Conservation (phyloP, 2,888 invertebrate species). For the Thereva nobilitata region DNA sequence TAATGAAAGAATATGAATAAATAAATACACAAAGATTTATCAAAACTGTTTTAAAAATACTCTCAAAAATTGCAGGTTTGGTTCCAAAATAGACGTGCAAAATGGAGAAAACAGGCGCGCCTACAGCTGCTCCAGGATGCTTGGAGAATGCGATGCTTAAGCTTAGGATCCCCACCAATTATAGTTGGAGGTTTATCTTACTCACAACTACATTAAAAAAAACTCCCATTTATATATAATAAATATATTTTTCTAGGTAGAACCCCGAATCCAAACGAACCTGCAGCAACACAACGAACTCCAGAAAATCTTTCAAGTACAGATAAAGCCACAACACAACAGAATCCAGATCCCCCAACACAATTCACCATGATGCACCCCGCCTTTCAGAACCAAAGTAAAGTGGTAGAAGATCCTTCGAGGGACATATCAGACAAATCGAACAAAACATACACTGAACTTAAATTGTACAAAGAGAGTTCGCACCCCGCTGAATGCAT, state of each 20-base stretch:
- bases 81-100: conserved; percentile 90
- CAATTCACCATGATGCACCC: conserved; percentile 57
- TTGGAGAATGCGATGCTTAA: conserved; percentile 87
- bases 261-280: conserved; percentile 22
- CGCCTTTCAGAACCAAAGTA: conserved; percentile 51
- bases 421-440: conserved; percentile 39
- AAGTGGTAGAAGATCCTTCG: conserved; percentile 11
- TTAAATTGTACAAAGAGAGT: conserved; percentile 55
- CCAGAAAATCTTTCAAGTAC: conserved; percentile 53
- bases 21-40: no score
- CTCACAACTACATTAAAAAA: background rate
- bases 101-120: conserved; percentile 88
- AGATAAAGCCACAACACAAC: conserved; percentile 44
- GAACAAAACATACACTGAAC: conserved; percentile 56
- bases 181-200: conserved; percentile 58
- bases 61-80: conserved; percentile 67
- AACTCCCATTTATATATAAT: background rate
- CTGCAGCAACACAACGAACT: conserved; percentile 37
- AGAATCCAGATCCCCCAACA: conserved; percentile 42
- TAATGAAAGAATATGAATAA: no score
- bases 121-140: conserved; percentile 85
- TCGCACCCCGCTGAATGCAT: conserved; percentile 12
- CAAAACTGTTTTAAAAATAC: background rate
- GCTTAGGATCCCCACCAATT: conserved; percentile 67
- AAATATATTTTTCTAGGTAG: conserved; percentile 17